phyloP scores from a whole-genome alignment of 2,888 invertebrate species.

The Drosophila suboccidentalis region DNA sequence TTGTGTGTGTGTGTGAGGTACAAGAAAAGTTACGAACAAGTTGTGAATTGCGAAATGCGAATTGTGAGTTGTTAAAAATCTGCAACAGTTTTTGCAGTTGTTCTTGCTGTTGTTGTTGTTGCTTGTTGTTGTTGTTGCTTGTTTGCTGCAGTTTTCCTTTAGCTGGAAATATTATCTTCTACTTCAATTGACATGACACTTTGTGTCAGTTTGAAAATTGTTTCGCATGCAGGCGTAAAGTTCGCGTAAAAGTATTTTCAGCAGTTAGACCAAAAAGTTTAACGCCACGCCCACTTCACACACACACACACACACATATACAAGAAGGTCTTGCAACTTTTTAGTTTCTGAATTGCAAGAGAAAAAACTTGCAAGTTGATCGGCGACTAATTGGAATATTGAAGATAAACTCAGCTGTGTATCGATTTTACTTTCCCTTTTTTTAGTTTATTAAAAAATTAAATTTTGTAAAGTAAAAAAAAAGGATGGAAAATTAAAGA shows the following conservation, averaged over 20 bases:
- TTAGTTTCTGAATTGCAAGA: constrained; percentile 11
- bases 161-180: constrained; percentile 71
- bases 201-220: constrained; percentile 75
- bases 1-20: constrained; percentile 15
- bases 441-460: constrained; percentile 6
- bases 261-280: constrained; percentile 53
- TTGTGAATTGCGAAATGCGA: constrained; percentile 28
- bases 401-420: constrained; percentile 9
- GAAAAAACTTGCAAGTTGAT: constrained; percentile 37
- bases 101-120: constrained; percentile 9
- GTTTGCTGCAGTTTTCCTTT: constrained; percentile 35
- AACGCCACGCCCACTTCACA: constrained; percentile 1
- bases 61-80: constrained; percentile 49
- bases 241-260: constrained; percentile 47
- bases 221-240: constrained; percentile 58
- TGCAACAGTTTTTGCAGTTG: constrained; percentile 23
- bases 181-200: constrained; percentile 80
- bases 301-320: constrained; percentile 6
- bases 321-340: constrained; percentile 30
- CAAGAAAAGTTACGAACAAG: constrained; percentile 53
- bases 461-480: constrained; percentile 1
- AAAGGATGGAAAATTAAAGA: constrained; percentile 4
- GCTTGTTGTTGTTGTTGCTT: constrained; percentile 21
- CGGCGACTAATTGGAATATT: constrained; percentile 70
- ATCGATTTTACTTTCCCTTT: constrained; percentile 1